These are phyloP conservation scores for Propsilocerus akamusi DNA, from an alignment of 1,140 invertebrate genomes.

Conservation along the genomic window DNA sequence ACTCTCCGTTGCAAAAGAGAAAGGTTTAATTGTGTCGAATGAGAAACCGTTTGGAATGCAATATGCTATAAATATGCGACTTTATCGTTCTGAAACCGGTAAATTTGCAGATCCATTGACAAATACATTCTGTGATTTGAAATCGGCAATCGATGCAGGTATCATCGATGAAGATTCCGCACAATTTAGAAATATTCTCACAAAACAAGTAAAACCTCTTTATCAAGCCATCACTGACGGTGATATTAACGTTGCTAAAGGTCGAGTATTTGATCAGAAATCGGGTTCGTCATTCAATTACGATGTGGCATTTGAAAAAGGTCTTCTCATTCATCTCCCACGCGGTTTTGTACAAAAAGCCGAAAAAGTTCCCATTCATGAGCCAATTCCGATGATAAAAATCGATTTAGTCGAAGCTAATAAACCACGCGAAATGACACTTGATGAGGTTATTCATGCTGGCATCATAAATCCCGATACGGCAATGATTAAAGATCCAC, in stretches of 20 bases:
- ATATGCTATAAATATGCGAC: slow-evolving; percentile 64
- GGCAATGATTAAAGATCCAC: slow-evolving; percentile 58
- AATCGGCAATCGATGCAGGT: slow-evolving; percentile 46
- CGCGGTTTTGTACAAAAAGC: slow-evolving; percentile 39
- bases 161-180: slow-evolving; percentile 61
- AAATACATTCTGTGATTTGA: slow-evolving; percentile 48
- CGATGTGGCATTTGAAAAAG: slow-evolving; percentile 52
- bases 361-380: slow-evolving; percentile 29
- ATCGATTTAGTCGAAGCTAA: slow-evolving; percentile 21
- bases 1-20: slow-evolving; percentile 55
- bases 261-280: slow-evolving; percentile 58
- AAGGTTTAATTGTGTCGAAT: slow-evolving; percentile 55
- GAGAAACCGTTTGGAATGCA: slow-evolving; percentile 63
- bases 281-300: slow-evolving; percentile 50
- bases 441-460: slow-evolving; percentile 60
- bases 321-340: slow-evolving; percentile 51
- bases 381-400: slow-evolving; percentile 15
- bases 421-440: slow-evolving; percentile 41
- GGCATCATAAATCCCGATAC: slow-evolving; percentile 57
- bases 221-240: slow-evolving; percentile 58
- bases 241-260: slow-evolving; percentile 53
- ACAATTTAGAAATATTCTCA: slow-evolving; percentile 53
- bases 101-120: slow-evolving; percentile 52
- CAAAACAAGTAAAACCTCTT: slow-evolving; percentile 52
- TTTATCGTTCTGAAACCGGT: slow-evolving; percentile 60